phyloP scores from a whole-genome alignment of 1,140 invertebrate species.

The Oryzaephilus surinamensis region DNA sequence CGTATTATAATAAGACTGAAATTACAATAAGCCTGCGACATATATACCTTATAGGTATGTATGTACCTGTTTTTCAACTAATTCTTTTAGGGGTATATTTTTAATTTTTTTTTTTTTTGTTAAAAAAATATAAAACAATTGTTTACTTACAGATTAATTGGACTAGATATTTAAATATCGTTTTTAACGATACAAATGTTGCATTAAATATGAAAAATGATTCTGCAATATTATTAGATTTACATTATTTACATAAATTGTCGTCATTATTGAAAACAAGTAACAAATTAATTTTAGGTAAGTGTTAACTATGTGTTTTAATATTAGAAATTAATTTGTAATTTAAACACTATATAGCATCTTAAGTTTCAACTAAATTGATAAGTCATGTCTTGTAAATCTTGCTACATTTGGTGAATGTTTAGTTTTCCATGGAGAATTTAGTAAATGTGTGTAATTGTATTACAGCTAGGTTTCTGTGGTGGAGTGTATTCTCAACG shows the following conservation, averaged over 20 bases:
- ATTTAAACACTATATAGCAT: too few species aligned
- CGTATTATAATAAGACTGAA: too few species aligned
- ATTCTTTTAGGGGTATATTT: too few species aligned
- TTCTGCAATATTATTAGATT: slow-evolving; percentile 49
- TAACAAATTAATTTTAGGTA: slow-evolving; percentile 44
- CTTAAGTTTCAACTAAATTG: too few species aligned
- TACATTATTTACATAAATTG: slow-evolving; percentile 49
- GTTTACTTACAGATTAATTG: slow-evolving; percentile 51
- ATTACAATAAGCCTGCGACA: too few species aligned
- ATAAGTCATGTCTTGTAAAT: too few species aligned
- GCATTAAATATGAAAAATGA: slow-evolving; percentile 40
- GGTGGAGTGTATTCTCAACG: slow-evolving; percentile 58
- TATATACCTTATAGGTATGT: too few species aligned
- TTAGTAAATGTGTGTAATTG: slow-evolving; percentile 11
- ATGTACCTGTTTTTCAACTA: too few species aligned
- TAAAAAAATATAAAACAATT: too few species aligned
- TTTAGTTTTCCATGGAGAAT: slow-evolving; percentile 6
- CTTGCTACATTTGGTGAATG: slow-evolving; percentile 7
- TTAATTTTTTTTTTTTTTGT: too few species aligned
- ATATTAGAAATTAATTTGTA: too few species aligned
- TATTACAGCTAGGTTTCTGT: slow-evolving; percentile 47
- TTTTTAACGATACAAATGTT: slow-evolving; percentile 48
- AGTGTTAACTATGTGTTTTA: slow-evolving; percentile 16
- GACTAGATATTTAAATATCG: slow-evolving; percentile 48
- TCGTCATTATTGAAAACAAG: slow-evolving; percentile 41